Percentiles rank a stretch among this genome's conserved stretches.
phyloP scores from a whole-genome alignment of 2,888 invertebrate genomes.

The Eilema depressum region DNA sequence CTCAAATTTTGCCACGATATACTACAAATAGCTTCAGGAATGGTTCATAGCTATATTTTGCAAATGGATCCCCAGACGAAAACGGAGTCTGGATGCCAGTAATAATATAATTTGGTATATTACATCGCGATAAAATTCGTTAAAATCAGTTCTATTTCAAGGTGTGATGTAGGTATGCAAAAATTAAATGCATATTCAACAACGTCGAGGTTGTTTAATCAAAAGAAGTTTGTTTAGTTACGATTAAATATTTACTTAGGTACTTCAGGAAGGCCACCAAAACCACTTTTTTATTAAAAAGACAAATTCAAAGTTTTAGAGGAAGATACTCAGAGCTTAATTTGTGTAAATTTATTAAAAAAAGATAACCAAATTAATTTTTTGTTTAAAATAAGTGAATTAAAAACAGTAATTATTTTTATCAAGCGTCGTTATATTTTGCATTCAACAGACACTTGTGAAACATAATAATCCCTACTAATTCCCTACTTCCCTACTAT shows the following conservation, averaged over 20 bases:
- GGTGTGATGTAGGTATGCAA: background rate
- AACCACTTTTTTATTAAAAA: background rate
- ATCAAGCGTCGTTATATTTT: background rate
- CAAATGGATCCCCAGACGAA: too few species aligned
- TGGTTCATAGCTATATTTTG: too few species aligned
- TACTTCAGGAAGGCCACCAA: background rate
- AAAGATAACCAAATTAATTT: background rate
- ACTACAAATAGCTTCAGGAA: too few species aligned
- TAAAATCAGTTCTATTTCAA: background rate
- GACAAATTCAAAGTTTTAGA: background rate
- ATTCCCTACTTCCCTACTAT: too few species aligned
- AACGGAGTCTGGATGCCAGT: too few species aligned
- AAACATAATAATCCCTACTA: too few species aligned
- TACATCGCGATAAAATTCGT: background rate
- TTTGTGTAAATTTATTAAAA: background rate
- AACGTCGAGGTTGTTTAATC: background rate
- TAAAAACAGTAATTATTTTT: background rate
- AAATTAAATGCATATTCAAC: slow-evolving; percentile 2
- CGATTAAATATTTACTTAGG: background rate
- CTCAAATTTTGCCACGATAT: too few species aligned
- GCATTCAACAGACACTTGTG: too few species aligned
- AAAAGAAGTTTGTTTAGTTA: background rate
- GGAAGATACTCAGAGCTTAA: background rate
- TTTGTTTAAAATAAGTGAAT: background rate
- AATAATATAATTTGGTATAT: too few species aligned